These are phyloP conservation scores for Platyscapa corneri DNA, from an alignment of 1,140 invertebrate species.

Conservation along the genomic window DNA sequence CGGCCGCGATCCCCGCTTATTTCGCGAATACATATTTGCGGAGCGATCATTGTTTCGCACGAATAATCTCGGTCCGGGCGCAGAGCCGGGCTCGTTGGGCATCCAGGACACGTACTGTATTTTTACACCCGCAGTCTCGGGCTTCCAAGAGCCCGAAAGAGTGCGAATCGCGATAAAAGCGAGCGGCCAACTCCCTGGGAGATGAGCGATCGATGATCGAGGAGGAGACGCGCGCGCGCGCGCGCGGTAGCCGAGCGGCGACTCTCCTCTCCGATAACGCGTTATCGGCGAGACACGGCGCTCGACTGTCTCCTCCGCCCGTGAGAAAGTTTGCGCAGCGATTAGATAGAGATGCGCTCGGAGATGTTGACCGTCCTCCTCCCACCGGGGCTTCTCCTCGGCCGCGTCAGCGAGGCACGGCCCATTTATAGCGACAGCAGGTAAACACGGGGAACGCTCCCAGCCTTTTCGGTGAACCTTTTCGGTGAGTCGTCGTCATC, in stretches of 20 bases:
- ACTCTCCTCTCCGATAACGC: slow-evolving; percentile 28
- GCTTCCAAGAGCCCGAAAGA: neutral
- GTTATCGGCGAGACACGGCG: slow-evolving; percentile 41
- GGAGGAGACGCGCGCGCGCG: too few species aligned
- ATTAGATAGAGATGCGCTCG: slow-evolving; percentile 33
- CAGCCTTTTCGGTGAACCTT: neutral
- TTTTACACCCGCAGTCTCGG: neutral
- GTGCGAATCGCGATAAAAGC: slow-evolving; percentile 38
- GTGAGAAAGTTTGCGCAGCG: slow-evolving; percentile 50
- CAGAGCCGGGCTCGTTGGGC: neutral
- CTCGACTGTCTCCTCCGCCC: slow-evolving; percentile 22
- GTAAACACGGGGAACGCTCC: neutral
- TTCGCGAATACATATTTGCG: slow-evolving; percentile 35
- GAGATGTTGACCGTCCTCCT: neutral
- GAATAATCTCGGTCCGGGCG: neutral
- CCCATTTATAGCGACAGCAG: neutral
- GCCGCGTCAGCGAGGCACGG: neutral
- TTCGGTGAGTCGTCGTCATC: too few species aligned
- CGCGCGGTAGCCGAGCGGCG: neutral
- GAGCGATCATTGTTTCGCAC: slow-evolving; percentile 12
- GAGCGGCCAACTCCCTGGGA: neutral
- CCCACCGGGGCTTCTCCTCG: neutral
- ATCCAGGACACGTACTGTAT: too few species aligned
- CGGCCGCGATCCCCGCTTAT: neutral
- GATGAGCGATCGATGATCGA: neutral